Base-by-base conservation (phyloP, 1,140 invertebrate genomes). In the Drosophila kohkoa region DNA sequence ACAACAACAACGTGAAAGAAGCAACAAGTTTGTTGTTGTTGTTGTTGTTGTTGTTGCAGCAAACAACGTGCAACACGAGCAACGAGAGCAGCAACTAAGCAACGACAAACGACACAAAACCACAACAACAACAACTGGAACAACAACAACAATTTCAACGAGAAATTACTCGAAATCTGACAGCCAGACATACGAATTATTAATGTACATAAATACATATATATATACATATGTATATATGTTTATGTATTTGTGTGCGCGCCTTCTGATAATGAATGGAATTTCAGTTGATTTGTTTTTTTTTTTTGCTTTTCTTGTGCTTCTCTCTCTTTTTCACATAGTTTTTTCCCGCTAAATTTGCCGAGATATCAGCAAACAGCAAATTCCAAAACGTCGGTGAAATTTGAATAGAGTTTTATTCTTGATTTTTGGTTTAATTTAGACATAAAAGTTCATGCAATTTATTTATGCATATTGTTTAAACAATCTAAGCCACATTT, bases 191-290 rank as follows among this genome's bases (percentile, higher is more conserved):
- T 28, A n/a, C 32, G 45, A 28, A 51, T 51, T 28, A 66, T 35
- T 57, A 57, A 57, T 35, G 48, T 52, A 64, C 35, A 60, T 30
- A 68, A 8, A 32, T 5, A 54, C 11, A 32, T 32, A 60, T 10
- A 20, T 28, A 30, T 15, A 43, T 11, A 57, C 10, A 11, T 13
- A 48, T 5, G n/a, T 30, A 55, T 57, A 5, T 15, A 46, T 54
- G 28, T 43, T 8, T 6, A 38, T 46, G 28, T 54, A 52, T 35
- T 57, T 70, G 16, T 51, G 54, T 30, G 49, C 16, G 54, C 25
- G 49, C 16, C 25, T 60, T 69, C 52, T 75, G 72, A 75, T 75
- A 75, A 75, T 75, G 66, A 63, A 75, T 58, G 67, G 72, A 75
- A 75, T 75, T 75, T 75, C 55, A 54, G 38, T 60, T 68, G 3